Percentiles rank a stretch among this genome's conserved stretches.
phyloP scores from a whole-genome alignment of 2,113 vertebrate species.

The Sinocyclocheilus maitianheensis region DNA sequence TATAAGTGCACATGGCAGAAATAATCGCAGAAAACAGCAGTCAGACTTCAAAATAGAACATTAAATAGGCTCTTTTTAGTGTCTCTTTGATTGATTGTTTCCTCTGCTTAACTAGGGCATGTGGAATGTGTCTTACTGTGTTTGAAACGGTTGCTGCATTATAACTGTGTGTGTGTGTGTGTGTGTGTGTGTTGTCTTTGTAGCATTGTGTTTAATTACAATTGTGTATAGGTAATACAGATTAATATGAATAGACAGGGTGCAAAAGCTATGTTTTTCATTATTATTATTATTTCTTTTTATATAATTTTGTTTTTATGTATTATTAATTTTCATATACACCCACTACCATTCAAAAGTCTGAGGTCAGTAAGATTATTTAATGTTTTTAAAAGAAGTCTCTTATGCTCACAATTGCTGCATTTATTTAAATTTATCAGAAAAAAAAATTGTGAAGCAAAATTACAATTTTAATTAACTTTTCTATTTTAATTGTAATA shows the following conservation, averaged over 20 bases:
- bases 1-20: slow-evolving; percentile 1
- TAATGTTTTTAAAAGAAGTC: neutral
- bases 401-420: neutral
- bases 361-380: neutral
- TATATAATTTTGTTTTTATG: neutral
- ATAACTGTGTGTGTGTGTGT: slow-evolving; percentile 31
- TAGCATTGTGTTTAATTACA: neutral
- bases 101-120: slow-evolving; percentile 22
- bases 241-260: neutral
- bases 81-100: slow-evolving; percentile 30
- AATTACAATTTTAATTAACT: neutral
- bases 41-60: slow-evolving; percentile 22
- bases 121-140: neutral
- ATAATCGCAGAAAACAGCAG: slow-evolving; percentile 27
- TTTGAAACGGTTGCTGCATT: neutral
- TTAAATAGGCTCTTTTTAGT: neutral
- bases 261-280: neutral
- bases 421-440: neutral
- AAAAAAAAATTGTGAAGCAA: neutral
- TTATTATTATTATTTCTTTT: neutral
- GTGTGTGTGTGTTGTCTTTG: neutral
- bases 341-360: neutral
- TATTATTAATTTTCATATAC: neutral
- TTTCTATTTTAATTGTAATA: neutral
- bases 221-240: neutral